Base-by-base conservation (phyloP, 2,797 vertebrate genomes). In the Pagetopsis macropterus region DNA sequence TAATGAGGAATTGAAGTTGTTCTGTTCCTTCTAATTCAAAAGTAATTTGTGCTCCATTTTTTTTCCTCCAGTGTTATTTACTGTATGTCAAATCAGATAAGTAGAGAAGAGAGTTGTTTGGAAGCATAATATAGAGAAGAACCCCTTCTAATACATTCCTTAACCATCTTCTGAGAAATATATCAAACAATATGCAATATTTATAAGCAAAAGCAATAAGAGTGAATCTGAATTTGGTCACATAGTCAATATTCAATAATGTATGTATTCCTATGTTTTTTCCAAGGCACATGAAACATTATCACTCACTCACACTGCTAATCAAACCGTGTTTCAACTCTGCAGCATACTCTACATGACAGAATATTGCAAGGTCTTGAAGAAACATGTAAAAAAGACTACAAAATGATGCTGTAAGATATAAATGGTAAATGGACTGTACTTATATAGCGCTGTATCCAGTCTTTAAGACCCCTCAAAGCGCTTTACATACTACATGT, bases 191-290 rank as follows among this genome's bases (percentile, higher is more conserved):
- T 37, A 37, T 31, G 44, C 31, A 80, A 71, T 76, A 81, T 83
- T 84, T 66, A 76, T 71, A 55, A 72, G 61, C 46, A 51, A 68
- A 81, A 75, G 17, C 17, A 76, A 70, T 33, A 75, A 56, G 44
- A 65, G 48, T 73, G 50, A 77, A 78, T 57, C 44, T 33, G 23
- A 70, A 31, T 75, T 70, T 62, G 48, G 58, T 50, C 74, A 3
- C 37, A 67, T 45, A 54, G 19, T 79, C 37, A 23, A 12, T 84
- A 65, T 76, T 71, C 21, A 21, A 21, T 21, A 23, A 52, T 70
- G 75, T 51, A 33, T 46, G 72, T 3, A 54, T 84, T 78, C 78
- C 51, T 72, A 7, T 74, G n/a, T 49, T 50, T 43, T 65, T 70
- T n/a, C 27, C 12, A 27, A 1, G 43, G 10, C 31, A 52, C 27